A percentile compares a stretch with the other conserved stretches of the same genome.
Evolutionary conservation across 64 coral and sea anemone genomes (phyloP).

Genomic region (Pocillopora verrucosa): DNA sequence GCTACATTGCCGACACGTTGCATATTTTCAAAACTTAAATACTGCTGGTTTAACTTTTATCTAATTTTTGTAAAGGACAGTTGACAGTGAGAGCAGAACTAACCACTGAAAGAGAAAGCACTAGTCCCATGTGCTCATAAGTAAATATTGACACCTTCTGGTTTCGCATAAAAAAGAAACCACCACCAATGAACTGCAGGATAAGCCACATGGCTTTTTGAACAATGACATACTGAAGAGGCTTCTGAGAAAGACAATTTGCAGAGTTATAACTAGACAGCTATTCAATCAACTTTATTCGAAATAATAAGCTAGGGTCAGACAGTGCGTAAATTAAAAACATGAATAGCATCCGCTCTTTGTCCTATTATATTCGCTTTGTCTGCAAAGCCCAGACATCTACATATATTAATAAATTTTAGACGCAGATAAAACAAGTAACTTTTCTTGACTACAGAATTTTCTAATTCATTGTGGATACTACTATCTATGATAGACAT

Average conservation of each 20-base stretch:
- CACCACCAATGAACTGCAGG: not conserved
- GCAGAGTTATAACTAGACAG: not conserved
- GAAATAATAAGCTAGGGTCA: not conserved
- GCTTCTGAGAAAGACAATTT: not conserved
- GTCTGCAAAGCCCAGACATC: not conserved
- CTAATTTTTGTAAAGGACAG: no score
- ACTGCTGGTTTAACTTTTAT: no score
- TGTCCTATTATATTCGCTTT: not conserved
- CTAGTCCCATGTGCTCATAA: slow-evolving; percentile 4
- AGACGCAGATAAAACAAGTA: not conserved
- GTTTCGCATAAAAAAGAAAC: no score
- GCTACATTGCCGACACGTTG: no score
- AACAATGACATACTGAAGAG: not conserved
- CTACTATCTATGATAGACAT: not conserved
- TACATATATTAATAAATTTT: not conserved
- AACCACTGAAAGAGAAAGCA: not conserved
- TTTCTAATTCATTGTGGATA: not conserved
- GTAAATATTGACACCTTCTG: not conserved
- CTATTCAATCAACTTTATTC: not conserved
- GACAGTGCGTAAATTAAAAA: not conserved
- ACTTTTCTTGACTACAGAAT: not conserved
- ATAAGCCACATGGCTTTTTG: not conserved
- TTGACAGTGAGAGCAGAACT: no score
- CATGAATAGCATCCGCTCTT: no score
- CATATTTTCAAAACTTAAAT: no score